Evolutionary conservation across 2,797 vertebrate genomes (phyloP), one percentile per base, ranked within the genome.

Genomic region (Sebastes kiyomatsui): DNA sequence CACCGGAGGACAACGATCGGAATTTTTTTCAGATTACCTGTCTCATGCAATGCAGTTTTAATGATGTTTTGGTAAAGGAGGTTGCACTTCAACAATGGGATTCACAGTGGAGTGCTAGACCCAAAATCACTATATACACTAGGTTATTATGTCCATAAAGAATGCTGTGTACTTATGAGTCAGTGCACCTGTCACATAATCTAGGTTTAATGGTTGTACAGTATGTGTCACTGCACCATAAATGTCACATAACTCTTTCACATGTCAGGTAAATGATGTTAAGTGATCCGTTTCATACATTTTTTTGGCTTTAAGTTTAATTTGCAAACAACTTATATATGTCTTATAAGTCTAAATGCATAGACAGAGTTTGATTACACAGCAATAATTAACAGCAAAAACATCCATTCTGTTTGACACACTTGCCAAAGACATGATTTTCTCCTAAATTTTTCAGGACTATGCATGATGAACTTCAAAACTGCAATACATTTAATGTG

Each of bases 311-410:
- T 42, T 22, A 38, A 25, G 12, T 64, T 71, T 27, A 49, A 38
- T 30, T 35, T 64, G 5, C 20, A 46, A 55, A 25, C 4, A 56
- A 55, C 16, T 49, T 56, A 14, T 23, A 14, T 4, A 12, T 4
- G 9, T 42, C 12, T 38, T 64, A 35, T 7, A 70, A 20, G 23
- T 67, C 10, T 46, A 72, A 79, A 30, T 69, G 14, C 7, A 28
- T 0, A 70, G n/a, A 77, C 28, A 79, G 0, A 65, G 1, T 61
- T 77, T 72, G 30, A 77, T 66, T 61, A 74, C 38, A 84, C 67
- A 81, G 23, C 30, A 59, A 61, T 71, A 4, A 64, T 77, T 75
- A 30, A 60, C n/a, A 70, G 59, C 22, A 76, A 61, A 84, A 68
- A 28, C 6, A 11, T 56, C 16, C 14, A 56, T 32, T 80, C 2